Evolutionary conservation across 2,797 vertebrate genomes (phyloP).

Genomic region (Falco concolor): DNA sequence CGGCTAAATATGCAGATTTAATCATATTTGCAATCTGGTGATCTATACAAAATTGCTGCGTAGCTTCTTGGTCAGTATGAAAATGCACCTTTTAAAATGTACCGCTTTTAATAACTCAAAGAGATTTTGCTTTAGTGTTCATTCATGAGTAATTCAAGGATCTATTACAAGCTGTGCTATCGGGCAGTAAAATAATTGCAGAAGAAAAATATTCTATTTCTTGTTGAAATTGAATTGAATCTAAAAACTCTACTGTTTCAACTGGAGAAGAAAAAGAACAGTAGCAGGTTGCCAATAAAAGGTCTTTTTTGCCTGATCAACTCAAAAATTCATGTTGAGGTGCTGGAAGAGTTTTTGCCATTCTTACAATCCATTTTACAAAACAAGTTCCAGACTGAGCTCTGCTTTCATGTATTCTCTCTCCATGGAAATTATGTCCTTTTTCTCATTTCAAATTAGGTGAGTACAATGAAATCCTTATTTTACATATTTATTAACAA

Average conservation of each 20-base stretch:
- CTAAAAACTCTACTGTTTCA: neutral
- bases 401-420: slow-evolving; percentile 51
- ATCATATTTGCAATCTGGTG: neutral
- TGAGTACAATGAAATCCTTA: slow-evolving; percentile 64
- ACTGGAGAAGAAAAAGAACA: neutral
- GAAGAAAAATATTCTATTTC: neutral
- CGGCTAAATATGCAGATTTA: neutral
- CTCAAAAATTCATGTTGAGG: neutral
- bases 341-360: neutral
- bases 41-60: neutral
- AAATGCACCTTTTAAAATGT: neutral
- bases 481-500: slow-evolving; percentile 77
- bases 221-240: neutral
- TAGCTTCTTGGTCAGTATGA: neutral
- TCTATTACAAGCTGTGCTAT: neutral
- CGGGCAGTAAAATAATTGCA: neutral
- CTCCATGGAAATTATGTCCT: slow-evolving; percentile 64
- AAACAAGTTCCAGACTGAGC: slow-evolving; percentile 34
- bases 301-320: neutral
- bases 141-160: neutral
- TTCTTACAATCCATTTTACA: slow-evolving; percentile 12
- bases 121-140: neutral
- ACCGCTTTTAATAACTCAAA: neutral
- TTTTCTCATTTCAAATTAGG: slow-evolving; percentile 71
- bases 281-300: neutral